Base-by-base conservation (phyloP, 2,113 vertebrate species). In the Columbina picui region DNA sequence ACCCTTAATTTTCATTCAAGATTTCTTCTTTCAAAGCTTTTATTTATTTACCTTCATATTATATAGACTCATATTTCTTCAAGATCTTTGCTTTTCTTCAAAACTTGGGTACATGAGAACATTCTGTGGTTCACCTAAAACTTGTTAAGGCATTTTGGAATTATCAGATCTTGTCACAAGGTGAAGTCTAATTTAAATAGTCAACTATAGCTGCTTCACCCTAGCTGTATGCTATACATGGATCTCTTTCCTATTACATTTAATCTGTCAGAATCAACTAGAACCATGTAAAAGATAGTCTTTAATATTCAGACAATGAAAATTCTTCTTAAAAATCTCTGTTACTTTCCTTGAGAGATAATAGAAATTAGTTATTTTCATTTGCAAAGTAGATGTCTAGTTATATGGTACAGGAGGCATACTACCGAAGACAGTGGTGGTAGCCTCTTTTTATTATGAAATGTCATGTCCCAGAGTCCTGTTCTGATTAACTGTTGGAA, bases 381-480 rank as follows among this genome's bases (percentile, higher is more conserved):
- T 30, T 84, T 79, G 80, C 61, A 34, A 86, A 85, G 18, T 21
- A 69, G 14, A 20, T 64, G 12, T 82, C 22, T 67, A 26, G 4
- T 67, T 64, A 23, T 32, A 17, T 20, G 18, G 21, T 32, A 41
- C 32, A 32, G 21, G n/a, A 85, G 22, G 10, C 41, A 59, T 26
- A 29, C 8, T 27, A 21, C 20, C 0, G 3, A 67, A 55, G 22
- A 11, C 1, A 4, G 2, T 70, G 27, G 5, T 57, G 12, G 29
- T 71, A 53, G 4, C n/a, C 32, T 67, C 27, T 50, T 65, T 10
- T 55, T 67, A 12, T 10, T 64, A 26, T 21, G 49, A 73, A 45
- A 43, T 50, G 21, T 70, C 25, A 6, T 26, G 12, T 92, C 26
- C 12, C 30, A 27, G 47, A 55, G 61, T 36, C 34, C 21, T 43